Evolutionary conservation across 2,797 vertebrate species (phyloP), one percentile per base, ranked within the genome.

Genomic region (Labroides dimidiatus): DNA sequence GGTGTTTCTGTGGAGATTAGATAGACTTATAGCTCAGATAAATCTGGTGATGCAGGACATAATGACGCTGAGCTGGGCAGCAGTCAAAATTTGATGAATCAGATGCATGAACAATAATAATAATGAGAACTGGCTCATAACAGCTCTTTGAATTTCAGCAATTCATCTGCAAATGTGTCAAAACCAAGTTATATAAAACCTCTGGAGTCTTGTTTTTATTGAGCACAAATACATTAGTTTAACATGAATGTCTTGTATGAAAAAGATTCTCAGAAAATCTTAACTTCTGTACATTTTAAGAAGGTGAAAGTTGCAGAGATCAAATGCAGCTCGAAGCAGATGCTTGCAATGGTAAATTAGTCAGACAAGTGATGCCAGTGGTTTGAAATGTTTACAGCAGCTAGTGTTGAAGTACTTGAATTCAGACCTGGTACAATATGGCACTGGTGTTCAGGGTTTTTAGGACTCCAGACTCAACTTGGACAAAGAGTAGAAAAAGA

Each of bases 1-100:
- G 51, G 48, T 13, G 10, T 47, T 24, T 23, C 19, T 44, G 52
- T 51, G n/a, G 45, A 81, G 74, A 81, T 87, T 75, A 84, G n/a
- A 52, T 43, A 37, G 55, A 84, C 66, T 75, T 73, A 59, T 17
- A 5, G n/a, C 33, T 57, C 2, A 3, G 4, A 20, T 69, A 44
- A 65, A 63, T 62, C 3, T 71, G 36, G 69, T 77, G 36, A 66
- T 33, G 37, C 2, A 27, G 16, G 30, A 73, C 15, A 54, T 33
- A 49, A 62, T 43, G 12, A 42, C 54, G 53, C 44, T 55, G 44
- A 52, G 44, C 24, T 36, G 45, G 57, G 75, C 63, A 67, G 37
- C 49, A 70, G 45, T 48, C 16, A 54, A n/a, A 41, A 42, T 61
- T 11, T 57, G 24, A 47, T 64, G 13, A 56, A 69, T 67, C 27